Conservation (phyloP, 2,888 invertebrate genomes). For the Dermolepida albohirtum region DNA sequence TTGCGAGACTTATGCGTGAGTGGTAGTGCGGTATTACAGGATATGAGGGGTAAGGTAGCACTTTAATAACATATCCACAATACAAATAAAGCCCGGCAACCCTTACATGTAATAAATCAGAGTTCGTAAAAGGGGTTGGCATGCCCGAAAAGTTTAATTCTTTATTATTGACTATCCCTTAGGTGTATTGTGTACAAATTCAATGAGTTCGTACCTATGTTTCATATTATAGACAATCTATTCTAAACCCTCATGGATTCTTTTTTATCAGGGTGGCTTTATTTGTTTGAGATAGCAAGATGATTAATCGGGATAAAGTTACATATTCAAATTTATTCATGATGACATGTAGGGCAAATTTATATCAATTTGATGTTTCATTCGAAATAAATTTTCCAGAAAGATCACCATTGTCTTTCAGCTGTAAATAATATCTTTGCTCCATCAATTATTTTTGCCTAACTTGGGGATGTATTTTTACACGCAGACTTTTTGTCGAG, state of each 20-base stretch:
- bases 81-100: constrained; percentile 28
- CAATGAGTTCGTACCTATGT: constrained; percentile 35
- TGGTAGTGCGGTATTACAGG: too few species aligned
- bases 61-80: constrained; percentile 31
- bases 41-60: constrained; percentile 13
- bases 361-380: too few species aligned
- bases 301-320: constrained; percentile 24
- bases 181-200: constrained; percentile 29
- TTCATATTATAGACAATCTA: constrained; percentile 12
- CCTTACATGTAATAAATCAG: constrained; percentile 40
- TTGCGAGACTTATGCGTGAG: constrained; percentile 14
- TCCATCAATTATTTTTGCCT: too few species aligned
- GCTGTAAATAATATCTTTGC: too few species aligned
- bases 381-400: too few species aligned
- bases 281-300: background rate
- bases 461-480: too few species aligned
- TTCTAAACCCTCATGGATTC: constrained; percentile 1
- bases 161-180: constrained; percentile 39
- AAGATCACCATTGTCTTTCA: too few species aligned
- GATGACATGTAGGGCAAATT: background rate
- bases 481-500: too few species aligned
- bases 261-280: too few species aligned
- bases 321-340: constrained; percentile 20
- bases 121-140: constrained; percentile 32
- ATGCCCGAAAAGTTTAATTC: constrained; percentile 40